These are phyloP conservation scores for Exephanes ischioxanthus DNA, from an alignment of 2,888 invertebrate genomes.

Conservation along the genomic window DNA sequence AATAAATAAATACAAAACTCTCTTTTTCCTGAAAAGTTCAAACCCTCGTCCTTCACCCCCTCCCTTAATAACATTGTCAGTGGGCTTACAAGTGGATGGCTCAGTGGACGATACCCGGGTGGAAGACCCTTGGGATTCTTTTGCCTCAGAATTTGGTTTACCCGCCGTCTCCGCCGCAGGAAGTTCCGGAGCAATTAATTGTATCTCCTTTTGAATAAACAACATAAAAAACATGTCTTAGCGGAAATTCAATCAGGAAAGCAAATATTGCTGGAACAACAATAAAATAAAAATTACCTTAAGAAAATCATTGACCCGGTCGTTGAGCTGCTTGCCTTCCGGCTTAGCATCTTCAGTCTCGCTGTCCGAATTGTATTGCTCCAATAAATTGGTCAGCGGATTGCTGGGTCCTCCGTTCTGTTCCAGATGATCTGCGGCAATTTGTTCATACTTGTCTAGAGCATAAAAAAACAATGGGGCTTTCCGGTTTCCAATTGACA, in stretches of 20 bases:
- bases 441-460: constrained; percentile 75
- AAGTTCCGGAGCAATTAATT: constrained; percentile 79
- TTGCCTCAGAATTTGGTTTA: constrained; percentile 49
- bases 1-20: no score
- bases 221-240: background rate
- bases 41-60: no score
- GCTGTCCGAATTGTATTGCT: constrained; percentile 83
- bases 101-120: constrained; percentile 27
- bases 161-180: constrained; percentile 20
- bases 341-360: constrained; percentile 77
- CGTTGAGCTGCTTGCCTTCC: constrained; percentile 74
- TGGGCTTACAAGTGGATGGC: constrained; percentile 53
- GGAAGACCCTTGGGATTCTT: constrained; percentile 36
- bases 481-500: background rate
- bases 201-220: constrained; percentile 78
- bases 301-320: constrained; percentile 82
- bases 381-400: constrained; percentile 79
- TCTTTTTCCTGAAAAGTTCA: no score
- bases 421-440: constrained; percentile 72
- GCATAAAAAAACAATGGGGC: background rate
- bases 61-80: no score
- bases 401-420: constrained; percentile 79
- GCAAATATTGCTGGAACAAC: background rate
- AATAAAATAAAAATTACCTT: constrained; percentile 73
- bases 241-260: background rate